Conservation (phyloP, 2,797 vertebrate genomes). For the Thalassophryne amazonica region DNA sequence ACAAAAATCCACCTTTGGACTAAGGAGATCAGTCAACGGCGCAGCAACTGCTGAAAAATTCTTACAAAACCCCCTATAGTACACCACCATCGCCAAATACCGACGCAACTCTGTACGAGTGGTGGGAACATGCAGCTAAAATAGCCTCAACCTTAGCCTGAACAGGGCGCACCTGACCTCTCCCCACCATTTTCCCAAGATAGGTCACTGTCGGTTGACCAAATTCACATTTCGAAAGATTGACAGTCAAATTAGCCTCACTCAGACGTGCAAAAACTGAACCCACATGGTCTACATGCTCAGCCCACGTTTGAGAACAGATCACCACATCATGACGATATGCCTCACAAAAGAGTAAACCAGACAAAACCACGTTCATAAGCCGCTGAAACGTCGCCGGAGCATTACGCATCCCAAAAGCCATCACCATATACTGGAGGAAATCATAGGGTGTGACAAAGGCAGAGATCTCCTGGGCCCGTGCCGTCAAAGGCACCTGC, state of each 20-base stretch:
- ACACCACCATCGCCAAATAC: neutral
- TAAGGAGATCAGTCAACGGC: neutral
- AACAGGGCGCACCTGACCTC: too few species aligned
- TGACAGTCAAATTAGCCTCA: too few species aligned
- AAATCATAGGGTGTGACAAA: neutral
- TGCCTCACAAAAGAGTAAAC: neutral
- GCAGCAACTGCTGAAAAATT: neutral
- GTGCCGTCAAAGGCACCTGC: neutral
- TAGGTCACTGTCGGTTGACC: neutral
- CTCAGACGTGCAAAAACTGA: too few species aligned
- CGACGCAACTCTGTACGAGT: neutral
- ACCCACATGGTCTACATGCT: too few species aligned
- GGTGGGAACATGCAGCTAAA: neutral
- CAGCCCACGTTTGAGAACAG: neutral
- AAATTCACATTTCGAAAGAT: neutral
- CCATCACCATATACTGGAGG: neutral
- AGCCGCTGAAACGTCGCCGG: constrained; percentile 1
- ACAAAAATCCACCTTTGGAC: too few species aligned
- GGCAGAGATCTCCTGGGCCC: neutral
- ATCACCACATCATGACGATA: neutral
- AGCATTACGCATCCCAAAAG: too few species aligned
- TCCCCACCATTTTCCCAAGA: neutral
- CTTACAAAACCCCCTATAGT: neutral
- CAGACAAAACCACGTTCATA: neutral
- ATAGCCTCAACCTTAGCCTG: too few species aligned